Conservation (phyloP, 2,888 invertebrate species). For the Agelastica alni region DNA sequence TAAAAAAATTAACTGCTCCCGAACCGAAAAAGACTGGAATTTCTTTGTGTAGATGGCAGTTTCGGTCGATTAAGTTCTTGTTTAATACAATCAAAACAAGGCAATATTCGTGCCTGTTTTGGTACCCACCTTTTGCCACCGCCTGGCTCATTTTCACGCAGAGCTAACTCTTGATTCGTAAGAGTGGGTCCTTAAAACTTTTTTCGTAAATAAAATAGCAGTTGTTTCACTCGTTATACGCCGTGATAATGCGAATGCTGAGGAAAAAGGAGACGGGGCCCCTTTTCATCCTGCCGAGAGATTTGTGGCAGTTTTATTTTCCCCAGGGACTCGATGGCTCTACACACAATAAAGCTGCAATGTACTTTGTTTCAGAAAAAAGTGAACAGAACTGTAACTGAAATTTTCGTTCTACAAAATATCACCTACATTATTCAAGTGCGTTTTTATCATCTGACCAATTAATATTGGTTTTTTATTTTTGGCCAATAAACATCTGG, state of each 20-base stretch:
- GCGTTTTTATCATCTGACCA: background rate
- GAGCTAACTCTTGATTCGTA: slow-evolving; percentile 24
- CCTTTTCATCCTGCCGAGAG: slow-evolving; percentile 38
- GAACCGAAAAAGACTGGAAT: no score
- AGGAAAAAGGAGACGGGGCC: slow-evolving; percentile 37
- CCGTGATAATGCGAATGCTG: slow-evolving; percentile 44
- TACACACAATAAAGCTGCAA: slow-evolving; percentile 47
- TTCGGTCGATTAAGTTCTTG: no score
- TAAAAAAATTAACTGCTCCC: no score
- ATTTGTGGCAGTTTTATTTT: slow-evolving; percentile 51
- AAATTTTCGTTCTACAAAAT: background rate
- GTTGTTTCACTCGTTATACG: slow-evolving; percentile 39
- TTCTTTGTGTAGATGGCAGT: no score
- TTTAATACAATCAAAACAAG: no score
- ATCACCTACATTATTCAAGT: background rate
- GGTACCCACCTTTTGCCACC: slow-evolving; percentile 1
- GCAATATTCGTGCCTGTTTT: no score
- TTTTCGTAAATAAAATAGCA: slow-evolving; percentile 45
- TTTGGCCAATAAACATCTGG: no score
- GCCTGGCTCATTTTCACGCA: slow-evolving; percentile 19
- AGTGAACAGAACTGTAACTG: slow-evolving; percentile 3
- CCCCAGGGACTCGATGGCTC: slow-evolving; percentile 46
- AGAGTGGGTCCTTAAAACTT: slow-evolving; percentile 32
- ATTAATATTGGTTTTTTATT: no score
- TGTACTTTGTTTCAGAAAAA: slow-evolving; percentile 12